Percentiles rank a stretch among this genome's conserved stretches.
These are phyloP conservation scores for Rachycentron canadum DNA, from an alignment of 2,797 vertebrate species.

Conservation along the genomic window DNA sequence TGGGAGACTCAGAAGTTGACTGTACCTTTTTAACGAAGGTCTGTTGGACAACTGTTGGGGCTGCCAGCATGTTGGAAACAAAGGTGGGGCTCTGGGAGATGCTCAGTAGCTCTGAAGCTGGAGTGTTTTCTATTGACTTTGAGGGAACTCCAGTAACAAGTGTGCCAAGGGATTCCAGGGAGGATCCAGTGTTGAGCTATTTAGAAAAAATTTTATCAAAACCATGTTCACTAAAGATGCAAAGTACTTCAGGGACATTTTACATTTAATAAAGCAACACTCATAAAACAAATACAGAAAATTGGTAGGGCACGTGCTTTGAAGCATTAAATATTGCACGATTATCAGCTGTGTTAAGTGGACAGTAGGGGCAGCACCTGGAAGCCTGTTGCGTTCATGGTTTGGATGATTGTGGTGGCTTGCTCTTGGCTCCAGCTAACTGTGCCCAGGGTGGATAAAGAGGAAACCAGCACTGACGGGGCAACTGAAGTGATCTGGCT, in stretches of 20 bases:
- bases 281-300: background rate
- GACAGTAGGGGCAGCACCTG: slow-evolving; percentile 50
- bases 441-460: slow-evolving; percentile 64
- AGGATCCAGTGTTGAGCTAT: slow-evolving; percentile 66
- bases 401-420: slow-evolving; percentile 63
- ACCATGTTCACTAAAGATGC: background rate
- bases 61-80: slow-evolving; percentile 70
- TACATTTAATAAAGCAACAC: background rate
- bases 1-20: background rate
- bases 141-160: slow-evolving; percentile 74
- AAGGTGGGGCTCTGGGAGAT: slow-evolving; percentile 62
- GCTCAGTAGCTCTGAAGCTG: slow-evolving; percentile 51
- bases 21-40: slow-evolving; percentile 72
- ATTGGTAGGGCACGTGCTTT: background rate
- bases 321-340: background rate
- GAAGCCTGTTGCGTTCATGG: slow-evolving; percentile 57
- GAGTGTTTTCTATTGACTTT: slow-evolving; percentile 38
- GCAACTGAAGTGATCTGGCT: slow-evolving; percentile 65
- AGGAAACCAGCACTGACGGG: slow-evolving; percentile 50
- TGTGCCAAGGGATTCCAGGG: slow-evolving; percentile 73
- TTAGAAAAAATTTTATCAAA: slow-evolving; percentile 38
- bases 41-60: slow-evolving; percentile 63
- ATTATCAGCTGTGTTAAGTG: background rate
- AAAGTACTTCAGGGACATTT: background rate
- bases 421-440: slow-evolving; percentile 76